phyloP scores from a whole-genome alignment of 2,113 vertebrate species.

The Albula glossodonta region DNA sequence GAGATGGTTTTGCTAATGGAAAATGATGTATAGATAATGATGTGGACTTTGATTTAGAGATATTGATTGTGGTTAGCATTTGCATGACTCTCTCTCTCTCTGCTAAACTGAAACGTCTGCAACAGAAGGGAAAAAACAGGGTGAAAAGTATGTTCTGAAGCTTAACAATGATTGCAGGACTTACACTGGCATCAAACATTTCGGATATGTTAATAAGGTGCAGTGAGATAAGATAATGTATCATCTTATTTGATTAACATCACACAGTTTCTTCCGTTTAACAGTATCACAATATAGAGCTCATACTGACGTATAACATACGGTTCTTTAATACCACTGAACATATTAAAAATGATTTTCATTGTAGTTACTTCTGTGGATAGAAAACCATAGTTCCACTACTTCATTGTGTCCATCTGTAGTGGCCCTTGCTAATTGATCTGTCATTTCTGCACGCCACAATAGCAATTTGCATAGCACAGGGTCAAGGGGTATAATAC shows the following conservation, averaged over 20 bases:
- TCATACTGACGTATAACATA: not conserved
- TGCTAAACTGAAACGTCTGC: constrained; percentile 31
- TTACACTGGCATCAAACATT: not conserved
- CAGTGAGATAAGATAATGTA: not conserved
- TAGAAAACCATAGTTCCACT: constrained; percentile 7
- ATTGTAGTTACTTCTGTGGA: constrained; percentile 18
- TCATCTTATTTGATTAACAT: not conserved
- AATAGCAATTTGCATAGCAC: not conserved
- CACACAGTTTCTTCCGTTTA: not conserved
- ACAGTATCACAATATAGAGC: not conserved
- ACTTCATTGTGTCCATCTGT: not conserved
- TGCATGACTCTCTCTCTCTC: constrained; percentile 18
- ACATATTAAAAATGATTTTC: not conserved
- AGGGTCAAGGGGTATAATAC: constrained; percentile 23
- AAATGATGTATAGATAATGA: constrained; percentile 59
- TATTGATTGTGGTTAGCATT: constrained; percentile 42
- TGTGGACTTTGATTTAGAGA: constrained; percentile 45
- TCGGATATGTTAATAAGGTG: not conserved
- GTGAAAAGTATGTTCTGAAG: not conserved
- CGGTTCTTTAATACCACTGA: not conserved
- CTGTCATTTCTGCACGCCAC: constrained; percentile 15
- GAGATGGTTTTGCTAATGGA: constrained; percentile 46
- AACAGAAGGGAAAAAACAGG: not conserved
- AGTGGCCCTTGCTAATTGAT: constrained; percentile 20
- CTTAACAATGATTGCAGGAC: constrained; percentile 8